Percentiles rank a stretch among this genome's conserved stretches.
Conservation (phyloP, 2,113 vertebrate genomes). For the Fulmarus glacialis region DNA sequence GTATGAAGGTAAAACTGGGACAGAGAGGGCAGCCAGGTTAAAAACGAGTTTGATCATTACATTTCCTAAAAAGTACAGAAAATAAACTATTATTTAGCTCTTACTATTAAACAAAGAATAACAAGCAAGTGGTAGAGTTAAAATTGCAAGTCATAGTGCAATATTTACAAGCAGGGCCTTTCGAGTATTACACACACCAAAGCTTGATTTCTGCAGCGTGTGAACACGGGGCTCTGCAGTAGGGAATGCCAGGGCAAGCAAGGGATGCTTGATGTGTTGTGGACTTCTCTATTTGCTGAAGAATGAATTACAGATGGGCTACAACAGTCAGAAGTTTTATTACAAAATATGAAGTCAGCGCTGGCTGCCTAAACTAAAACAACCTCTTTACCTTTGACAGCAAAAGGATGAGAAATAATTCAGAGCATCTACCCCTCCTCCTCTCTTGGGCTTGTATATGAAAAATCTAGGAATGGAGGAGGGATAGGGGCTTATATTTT, state of each 20-base stretch:
- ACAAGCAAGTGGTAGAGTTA: background rate
- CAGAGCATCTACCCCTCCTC: background rate
- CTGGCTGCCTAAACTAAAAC: background rate
- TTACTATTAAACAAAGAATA: background rate
- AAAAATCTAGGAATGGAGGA: background rate
- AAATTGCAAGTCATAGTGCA: background rate
- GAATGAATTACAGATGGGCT: background rate
- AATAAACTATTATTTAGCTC: background rate
- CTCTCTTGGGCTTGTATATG: background rate
- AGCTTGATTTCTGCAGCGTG: rapidly evolving
- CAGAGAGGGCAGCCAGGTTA: background rate
- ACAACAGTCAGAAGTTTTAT: background rate
- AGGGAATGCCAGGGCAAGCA: background rate
- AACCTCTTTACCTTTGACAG: background rate
- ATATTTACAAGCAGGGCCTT: background rate
- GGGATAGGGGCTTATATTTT: background rate
- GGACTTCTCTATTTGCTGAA: background rate
- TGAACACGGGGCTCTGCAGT: background rate
- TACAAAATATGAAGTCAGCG: background rate
- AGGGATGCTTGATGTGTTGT: rapidly evolving
- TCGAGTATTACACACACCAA: background rate
- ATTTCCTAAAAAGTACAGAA: background rate
- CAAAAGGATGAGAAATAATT: background rate
- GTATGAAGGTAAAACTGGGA: background rate
- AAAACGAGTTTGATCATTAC: background rate